Base-by-base conservation (phyloP, 2,888 invertebrate species). In the Escarpia spicata region DNA sequence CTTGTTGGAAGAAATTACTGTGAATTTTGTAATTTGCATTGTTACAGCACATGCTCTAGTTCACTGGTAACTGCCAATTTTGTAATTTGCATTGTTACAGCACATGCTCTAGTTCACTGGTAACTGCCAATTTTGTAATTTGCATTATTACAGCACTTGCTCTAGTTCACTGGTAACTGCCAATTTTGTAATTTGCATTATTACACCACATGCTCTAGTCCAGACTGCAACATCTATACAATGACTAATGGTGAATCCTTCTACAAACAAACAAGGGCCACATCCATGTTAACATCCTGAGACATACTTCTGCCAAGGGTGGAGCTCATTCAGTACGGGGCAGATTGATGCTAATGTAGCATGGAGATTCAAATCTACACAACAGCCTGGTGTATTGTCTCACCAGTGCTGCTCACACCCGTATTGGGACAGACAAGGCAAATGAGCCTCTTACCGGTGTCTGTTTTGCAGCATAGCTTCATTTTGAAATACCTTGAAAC, bases 261-360 rank as follows among this genome's bases (percentile, higher is more conserved):
- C 75, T 26, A 75, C 75, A 75, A 75, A 26, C 75, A 6, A 75
- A 26, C 26, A 26, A 26, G 75, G 75, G 26, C 75, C 75, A 75
- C 75, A 75, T 75, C 75, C 75, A 75, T 75, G 75, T 75, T 75
- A 75, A 75, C 75, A 75, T 75, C 75, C 15, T 26, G 19, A 26
- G 26, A 75, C 75, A 75, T 26, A 75, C 75, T 75, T n/a, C 75
- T 75, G 75, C 2, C n/a, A 15, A 26, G 75, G 75, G 75, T 75
- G 75, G 75, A 75, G 75, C 26, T 26, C 75, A 75, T 75, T 19
- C 75, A 75, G 6, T 75, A 26, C n/a, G 3, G 75, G 60, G 75
- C 75, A 75, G 75, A 75, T 75, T 75, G 75, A 75, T 75, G 75
- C 75, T 75, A 75, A 75, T 75, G 75, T 75, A 6, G n/a, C 75